Conservation (phyloP, 2,888 invertebrate genomes). For the Dynastes hyllus region DNA sequence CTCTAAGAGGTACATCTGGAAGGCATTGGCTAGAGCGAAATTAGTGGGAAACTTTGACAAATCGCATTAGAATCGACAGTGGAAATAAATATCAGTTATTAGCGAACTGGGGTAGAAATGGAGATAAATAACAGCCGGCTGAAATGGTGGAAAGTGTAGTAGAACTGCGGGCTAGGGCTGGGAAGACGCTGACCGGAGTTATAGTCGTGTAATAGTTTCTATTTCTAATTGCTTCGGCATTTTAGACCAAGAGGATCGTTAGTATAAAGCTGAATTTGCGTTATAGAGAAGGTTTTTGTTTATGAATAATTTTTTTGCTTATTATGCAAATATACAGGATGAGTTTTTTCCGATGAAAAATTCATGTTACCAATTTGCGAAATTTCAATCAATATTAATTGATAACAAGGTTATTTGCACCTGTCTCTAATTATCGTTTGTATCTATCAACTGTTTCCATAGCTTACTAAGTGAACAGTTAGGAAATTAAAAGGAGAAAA, state of each 20-base stretch:
- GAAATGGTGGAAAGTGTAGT: background rate
- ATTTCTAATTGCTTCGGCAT: background rate
- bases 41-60: background rate
- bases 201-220: background rate
- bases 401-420: too few species aligned
- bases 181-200: background rate
- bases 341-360: too few species aligned
- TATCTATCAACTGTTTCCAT: too few species aligned
- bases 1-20: too few species aligned
- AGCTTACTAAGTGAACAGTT: too few species aligned
- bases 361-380: too few species aligned
- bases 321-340: too few species aligned
- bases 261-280: background rate
- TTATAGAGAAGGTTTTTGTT: background rate
- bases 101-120: constrained; percentile 6
- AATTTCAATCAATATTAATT: too few species aligned
- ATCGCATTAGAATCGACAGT: constrained; percentile 6
- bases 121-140: background rate
- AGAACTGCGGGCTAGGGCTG: background rate
- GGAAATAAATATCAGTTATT: background rate
- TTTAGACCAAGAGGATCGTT: background rate
- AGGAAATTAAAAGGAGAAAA: too few species aligned
- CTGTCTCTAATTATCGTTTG: too few species aligned
- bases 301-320: too few species aligned
- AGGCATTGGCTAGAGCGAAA: background rate